A percentile compares a stretch with the other conserved stretches of the same genome.
Conservation (phyloP, 2,888 invertebrate species). For the Cataglyphis livida region DNA sequence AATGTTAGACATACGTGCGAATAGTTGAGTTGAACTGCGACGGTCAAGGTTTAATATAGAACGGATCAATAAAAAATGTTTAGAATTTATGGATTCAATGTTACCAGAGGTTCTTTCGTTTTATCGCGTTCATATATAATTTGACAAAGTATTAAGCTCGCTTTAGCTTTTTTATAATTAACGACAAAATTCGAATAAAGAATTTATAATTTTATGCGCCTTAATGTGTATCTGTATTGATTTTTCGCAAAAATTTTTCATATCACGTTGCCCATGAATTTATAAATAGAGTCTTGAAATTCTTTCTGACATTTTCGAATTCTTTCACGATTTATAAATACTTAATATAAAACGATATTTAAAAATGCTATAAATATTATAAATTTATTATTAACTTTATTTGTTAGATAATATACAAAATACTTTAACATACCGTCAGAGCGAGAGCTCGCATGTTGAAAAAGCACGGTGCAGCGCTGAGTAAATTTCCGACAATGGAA, state of each 20-base stretch:
- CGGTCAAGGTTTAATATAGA: conserved; percentile 13
- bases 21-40: neutral
- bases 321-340: neutral
- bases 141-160: neutral
- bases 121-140: neutral
- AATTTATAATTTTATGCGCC: neutral
- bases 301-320: neutral
- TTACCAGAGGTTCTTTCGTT: neutral
- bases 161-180: neutral
- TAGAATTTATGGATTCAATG: neutral
- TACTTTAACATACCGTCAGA: conserved; percentile 85
- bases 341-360: neutral
- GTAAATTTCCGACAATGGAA: conserved; percentile 87
- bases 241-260: neutral
- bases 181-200: neutral
- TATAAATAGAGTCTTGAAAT: neutral
- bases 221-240: neutral
- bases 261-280: neutral
- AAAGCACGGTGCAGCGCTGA: conserved; percentile 86
- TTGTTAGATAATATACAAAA: conserved; percentile 28
- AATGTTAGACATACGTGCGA: neutral
- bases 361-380: neutral
- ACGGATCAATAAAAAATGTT: conserved; percentile 22
- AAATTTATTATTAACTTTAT: conserved; percentile 3
- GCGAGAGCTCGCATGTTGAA: conserved; percentile 87